Base-by-base conservation (phyloP, 1,140 invertebrate species). In the Meloidogyne hapla region DNA sequence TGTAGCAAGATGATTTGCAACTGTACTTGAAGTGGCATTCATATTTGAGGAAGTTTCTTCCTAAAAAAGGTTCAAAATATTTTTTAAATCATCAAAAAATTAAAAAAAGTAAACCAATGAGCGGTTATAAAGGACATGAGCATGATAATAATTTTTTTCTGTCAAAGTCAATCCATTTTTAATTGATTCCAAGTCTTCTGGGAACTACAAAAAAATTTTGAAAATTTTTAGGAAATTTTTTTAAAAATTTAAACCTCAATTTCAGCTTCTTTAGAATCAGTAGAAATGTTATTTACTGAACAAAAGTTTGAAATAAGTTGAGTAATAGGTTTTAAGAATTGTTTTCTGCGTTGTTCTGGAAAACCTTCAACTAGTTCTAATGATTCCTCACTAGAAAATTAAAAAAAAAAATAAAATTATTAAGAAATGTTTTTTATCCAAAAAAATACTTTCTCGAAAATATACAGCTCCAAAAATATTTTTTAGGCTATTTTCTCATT, bases 341-440 rank as follows among this genome's bases (percentile, higher is more conserved):
- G 75, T 13, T 40, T 40, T 15, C 75, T 64, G 13, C 75, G 75
- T 8, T 72, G 65, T 73, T 76, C 75, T 5, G 75, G 68, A 9
- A 76, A 69, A 0, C 75, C 75, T 64, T 76, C 75, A 15, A 76
- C 68, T 6, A 25, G 23, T 12, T 67, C 75, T 33, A 76, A 25
- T 13, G 40, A 28, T 79, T 23, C 69, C 70, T 76, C 75, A 0
- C 75, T 77, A n/a, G 38, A 76, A 76, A 77, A 12, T 21, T 10
- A 18, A 21, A 75, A 77, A 76, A 45, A 38, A 5, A 76, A 21
- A 78, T 26, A 23, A 62, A 69, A 3, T 78, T 4, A 63, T 25
- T 28, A 70, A 70, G n/a, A n/a, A n/a, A n/a, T n/a, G n/a, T n/a
- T n/a, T n/a, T n/a, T n/a, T n/a, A n/a, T n/a, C n/a, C n/a, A n/a